phyloP scores from a whole-genome alignment of 1,140 invertebrate species.

The Zaprionus africanus region DNA sequence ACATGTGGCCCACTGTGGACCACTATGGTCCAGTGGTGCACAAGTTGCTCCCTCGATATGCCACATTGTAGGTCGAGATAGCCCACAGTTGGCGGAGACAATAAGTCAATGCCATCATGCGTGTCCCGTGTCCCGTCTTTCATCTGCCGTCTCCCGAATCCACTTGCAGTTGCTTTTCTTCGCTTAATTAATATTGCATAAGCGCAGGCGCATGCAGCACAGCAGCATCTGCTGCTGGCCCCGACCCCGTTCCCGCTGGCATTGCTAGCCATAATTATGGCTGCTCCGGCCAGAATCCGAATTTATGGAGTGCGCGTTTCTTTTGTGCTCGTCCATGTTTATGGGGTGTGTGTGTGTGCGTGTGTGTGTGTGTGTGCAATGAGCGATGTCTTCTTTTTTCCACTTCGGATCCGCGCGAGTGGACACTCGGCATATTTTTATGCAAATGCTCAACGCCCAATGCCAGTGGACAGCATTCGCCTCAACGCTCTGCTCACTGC shows the following conservation, averaged over 20 bases:
- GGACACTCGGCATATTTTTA: conserved; percentile 49
- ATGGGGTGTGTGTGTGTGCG: conserved; percentile 13
- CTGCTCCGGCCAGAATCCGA: conserved; percentile 25
- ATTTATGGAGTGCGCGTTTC: conserved; percentile 64
- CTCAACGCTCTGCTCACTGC: conserved; percentile 1
- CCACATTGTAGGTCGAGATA: conserved; percentile 14
- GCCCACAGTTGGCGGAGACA: conserved; percentile 36
- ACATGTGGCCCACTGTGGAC: conserved; percentile 35
- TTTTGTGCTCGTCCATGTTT: conserved; percentile 50
- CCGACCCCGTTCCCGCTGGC: conserved; percentile 12
- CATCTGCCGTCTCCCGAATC: not conserved
- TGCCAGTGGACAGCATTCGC: not conserved
- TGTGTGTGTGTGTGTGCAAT: conserved; percentile 21
- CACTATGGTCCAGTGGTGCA: not conserved
- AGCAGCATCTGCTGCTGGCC: conserved; percentile 21
- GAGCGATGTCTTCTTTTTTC: conserved; percentile 60
- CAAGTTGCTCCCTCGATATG: conserved; percentile 25
- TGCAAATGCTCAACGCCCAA: conserved; percentile 34
- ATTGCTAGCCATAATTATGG: conserved; percentile 60
- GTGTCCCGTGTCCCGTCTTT: conserved; percentile 1
- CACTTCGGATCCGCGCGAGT: conserved; percentile 22
- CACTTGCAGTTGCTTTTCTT: conserved; percentile 46
- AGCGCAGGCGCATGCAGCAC: conserved; percentile 57
- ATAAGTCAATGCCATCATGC: conserved; percentile 75
- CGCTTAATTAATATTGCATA: conserved; percentile 80